Conservation (phyloP, 2,113 vertebrate species). For the Albula glossodonta region DNA sequence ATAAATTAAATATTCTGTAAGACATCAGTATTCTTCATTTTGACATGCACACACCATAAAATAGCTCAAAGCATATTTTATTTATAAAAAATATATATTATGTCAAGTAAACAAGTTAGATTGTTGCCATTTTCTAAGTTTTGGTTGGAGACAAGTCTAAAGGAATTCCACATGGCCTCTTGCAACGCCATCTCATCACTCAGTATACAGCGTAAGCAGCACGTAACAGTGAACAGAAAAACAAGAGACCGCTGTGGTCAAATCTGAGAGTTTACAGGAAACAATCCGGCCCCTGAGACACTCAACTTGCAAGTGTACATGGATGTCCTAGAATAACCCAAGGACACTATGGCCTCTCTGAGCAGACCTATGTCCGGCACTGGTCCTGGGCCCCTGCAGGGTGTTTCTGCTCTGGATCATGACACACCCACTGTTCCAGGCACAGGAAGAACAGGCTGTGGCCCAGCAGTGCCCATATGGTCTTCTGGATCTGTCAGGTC, state of each 20-base stretch:
- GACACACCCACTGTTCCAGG: background rate
- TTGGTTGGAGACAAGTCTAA: background rate
- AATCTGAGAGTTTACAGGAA: background rate
- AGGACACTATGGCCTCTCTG: conserved; percentile 36
- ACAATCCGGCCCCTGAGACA: background rate
- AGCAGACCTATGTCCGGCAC: conserved; percentile 29
- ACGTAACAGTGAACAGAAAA: background rate
- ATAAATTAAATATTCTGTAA: background rate
- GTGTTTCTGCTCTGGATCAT: conserved; percentile 30
- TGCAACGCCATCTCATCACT: background rate
- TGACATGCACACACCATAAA: background rate
- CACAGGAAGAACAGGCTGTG: conserved; percentile 60
- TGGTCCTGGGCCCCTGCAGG: conserved; percentile 45
- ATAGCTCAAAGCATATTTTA: background rate
- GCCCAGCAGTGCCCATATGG: conserved; percentile 76
- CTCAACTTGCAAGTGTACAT: background rate
- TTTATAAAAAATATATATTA: background rate
- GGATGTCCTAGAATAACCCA: conserved; percentile 29
- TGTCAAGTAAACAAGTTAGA: background rate
- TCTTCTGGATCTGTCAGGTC: conserved; percentile 41
- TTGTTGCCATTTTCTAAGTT: background rate
- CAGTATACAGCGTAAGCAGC: background rate
- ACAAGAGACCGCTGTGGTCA: background rate
- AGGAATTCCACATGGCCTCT: background rate
- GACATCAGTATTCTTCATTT: too few relatives aligned